phyloP scores from a whole-genome alignment of 2,888 invertebrate genomes.

The Icerya purchasi region DNA sequence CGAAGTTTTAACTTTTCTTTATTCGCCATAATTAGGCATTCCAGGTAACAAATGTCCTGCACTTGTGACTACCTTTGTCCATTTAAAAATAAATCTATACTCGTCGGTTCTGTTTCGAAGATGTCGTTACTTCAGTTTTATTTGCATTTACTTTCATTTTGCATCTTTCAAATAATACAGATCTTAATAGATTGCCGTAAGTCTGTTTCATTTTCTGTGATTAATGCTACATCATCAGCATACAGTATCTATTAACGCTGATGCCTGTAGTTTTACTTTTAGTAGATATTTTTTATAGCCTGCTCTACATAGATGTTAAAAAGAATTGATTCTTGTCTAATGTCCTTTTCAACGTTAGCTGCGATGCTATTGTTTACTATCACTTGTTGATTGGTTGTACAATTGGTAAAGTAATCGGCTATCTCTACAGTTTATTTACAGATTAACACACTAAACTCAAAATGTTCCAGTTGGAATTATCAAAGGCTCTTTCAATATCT shows the following conservation, averaged over 20 bases:
- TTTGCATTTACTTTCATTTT: too few species aligned
- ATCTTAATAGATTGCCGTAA: not conserved
- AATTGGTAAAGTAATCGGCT: too few species aligned
- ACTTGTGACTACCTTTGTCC: too few species aligned
- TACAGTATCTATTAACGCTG: not conserved
- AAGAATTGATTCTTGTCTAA: not conserved
- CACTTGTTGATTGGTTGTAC: not conserved
- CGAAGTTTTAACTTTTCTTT: too few species aligned
- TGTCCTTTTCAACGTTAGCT: not conserved
- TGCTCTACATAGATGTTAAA: not conserved
- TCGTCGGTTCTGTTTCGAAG: too few species aligned
- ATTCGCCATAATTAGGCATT: too few species aligned
- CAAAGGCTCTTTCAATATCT: not conserved
- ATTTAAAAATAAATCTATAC: too few species aligned
- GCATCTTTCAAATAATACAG: too few species aligned
- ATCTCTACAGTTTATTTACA: too few species aligned
- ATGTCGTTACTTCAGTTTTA: too few species aligned
- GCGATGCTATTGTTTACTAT: not conserved
- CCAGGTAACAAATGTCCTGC: too few species aligned
- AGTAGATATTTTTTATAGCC: not conserved
- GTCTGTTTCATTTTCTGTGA: not conserved
- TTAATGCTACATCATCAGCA: not conserved
- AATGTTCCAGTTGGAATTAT: not conserved
- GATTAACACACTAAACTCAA: not conserved
- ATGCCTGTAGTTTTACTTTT: not conserved